Evolutionary conservation across 2,888 invertebrate genomes (phyloP), one percentile per base, ranked within the genome.

Genomic region (Rhimphoctona megacephalus): DNA sequence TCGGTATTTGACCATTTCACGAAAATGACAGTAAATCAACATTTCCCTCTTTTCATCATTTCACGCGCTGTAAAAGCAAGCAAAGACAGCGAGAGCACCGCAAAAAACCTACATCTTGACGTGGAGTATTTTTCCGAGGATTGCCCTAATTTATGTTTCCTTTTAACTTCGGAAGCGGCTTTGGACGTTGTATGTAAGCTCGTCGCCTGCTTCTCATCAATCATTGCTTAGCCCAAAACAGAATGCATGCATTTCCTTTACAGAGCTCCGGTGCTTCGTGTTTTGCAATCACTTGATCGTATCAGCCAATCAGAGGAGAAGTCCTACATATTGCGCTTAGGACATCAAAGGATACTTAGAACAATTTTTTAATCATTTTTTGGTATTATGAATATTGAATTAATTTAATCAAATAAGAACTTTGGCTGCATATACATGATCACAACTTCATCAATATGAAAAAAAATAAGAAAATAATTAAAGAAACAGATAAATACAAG

Each of bases 71-170:
- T 61, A 73, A 72, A 64, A 69, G 33, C 43, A 67, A 52, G 52
- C 30, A 67, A 80, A n/a, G 57, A 2, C 72, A 66, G 14, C 52
- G 57, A 25, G 54, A 76, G 22, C 72, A 80, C 22, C 17, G 81
- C 81, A 46, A 81, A 80, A 49, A 54, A 22, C 9, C 54, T 69
- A 61, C 33, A 25, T 86, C 83, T 81, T 72, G 81, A 83, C 85
- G 82, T 73, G 67, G 78, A 83, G 76, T 83, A 81, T 87, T 87
- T 88, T 87, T 88, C 86, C 86, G 86, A 88, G 87, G 87, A 88
- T 83, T 87, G 87, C 83, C 87, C 87, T 89, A 90, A 90, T 90
- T 90, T 90, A 90, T 90, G 89, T 89, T 88, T 89, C 89, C 89
- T 86, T 87, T 81, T 79, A 87, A 87, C 84, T 83, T 67, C 67